phyloP scores from a whole-genome alignment of 1,140 invertebrate species.

The Campoletis sonorensis region DNA sequence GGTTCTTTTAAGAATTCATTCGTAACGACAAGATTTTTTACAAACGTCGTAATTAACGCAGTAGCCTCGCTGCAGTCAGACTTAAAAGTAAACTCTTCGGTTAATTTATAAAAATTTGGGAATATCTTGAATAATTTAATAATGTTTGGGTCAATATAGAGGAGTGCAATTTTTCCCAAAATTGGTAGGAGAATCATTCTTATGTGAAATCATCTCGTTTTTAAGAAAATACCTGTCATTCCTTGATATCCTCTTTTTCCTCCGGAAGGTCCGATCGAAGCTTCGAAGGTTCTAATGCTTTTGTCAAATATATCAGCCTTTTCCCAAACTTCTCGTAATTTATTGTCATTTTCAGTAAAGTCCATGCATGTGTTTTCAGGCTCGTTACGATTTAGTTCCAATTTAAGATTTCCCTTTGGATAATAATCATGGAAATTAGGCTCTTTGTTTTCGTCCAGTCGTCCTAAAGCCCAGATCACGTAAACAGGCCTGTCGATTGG shows the following conservation, averaged over 20 bases:
- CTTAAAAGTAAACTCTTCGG: too few species aligned
- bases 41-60: too few species aligned
- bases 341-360: constrained; percentile 78
- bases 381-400: constrained; percentile 83
- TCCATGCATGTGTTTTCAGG: constrained; percentile 83
- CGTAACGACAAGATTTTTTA: too few species aligned
- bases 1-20: too few species aligned
- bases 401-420: constrained; percentile 82
- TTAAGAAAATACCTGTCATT: constrained; percentile 80
- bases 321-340: constrained; percentile 78
- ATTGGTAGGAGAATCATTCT: too few species aligned
- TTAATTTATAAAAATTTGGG: too few species aligned
- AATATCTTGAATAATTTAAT: too few species aligned
- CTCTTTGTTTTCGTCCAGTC: constrained; percentile 86
- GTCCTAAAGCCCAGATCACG: constrained; percentile 91
- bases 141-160: too few species aligned
- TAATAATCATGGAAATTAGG: constrained; percentile 91
- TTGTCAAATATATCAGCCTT: constrained; percentile 87
- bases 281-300: constrained; percentile 85
- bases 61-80: too few species aligned
- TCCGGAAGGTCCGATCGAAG: constrained; percentile 88
- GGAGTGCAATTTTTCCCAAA: too few species aligned
- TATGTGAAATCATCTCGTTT: too few species aligned
- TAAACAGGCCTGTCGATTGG: constrained; percentile 81
- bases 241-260: constrained; percentile 86